Percentiles rank a stretch among this genome's conserved stretches.
phyloP scores from a whole-genome alignment of 2,797 vertebrate genomes.

The Alfaro cultratus region DNA sequence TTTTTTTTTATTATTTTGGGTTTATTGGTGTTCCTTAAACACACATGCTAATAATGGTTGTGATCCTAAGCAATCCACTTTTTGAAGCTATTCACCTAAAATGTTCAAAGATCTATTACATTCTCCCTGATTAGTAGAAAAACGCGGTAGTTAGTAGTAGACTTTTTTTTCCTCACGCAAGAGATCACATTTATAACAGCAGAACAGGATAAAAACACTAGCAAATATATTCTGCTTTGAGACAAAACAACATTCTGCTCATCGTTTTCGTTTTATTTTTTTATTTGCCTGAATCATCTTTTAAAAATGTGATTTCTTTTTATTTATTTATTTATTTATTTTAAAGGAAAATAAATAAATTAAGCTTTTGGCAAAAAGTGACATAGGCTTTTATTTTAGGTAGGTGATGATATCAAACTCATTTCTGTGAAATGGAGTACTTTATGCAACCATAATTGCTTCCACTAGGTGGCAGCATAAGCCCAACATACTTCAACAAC shows the following conservation, averaged over 20 bases:
- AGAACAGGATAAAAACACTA: not conserved
- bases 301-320: no score
- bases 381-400: not conserved
- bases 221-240: not conserved
- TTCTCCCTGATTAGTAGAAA: not conserved
- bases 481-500: constrained; percentile 11
- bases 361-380: no score
- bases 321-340: no score
- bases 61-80: not conserved
- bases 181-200: not conserved
- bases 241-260: not conserved
- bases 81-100: not conserved
- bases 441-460: not conserved
- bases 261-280: not conserved
- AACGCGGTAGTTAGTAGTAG: not conserved
- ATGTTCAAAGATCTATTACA: not conserved
- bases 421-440: not conserved
- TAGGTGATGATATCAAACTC: not conserved
- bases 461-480: constrained; percentile 54
- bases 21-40: no score
- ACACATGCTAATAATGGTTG: not conserved
- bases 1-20: no score
- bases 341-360: no score
- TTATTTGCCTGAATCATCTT: no score
- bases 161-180: not conserved